Base-by-base conservation (phyloP, 2,888 invertebrate genomes). In the Hirtodrosophila duncani region DNA sequence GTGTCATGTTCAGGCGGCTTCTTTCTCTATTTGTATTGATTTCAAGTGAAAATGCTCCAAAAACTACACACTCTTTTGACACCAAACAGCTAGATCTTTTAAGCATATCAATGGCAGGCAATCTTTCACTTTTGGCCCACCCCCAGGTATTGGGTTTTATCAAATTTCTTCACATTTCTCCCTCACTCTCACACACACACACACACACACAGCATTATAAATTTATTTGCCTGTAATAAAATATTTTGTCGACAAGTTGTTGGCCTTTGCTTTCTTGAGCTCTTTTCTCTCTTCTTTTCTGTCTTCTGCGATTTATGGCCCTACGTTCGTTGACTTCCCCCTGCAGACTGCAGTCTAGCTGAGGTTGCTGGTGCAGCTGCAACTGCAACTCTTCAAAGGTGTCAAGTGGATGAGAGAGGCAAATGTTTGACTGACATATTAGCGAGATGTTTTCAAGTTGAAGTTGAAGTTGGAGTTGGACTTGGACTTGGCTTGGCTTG, bases 401-500 rank as follows among this genome's bases (percentile, higher is more conserved):
- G 69, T 51, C 66, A 65, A 38, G 66, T 53, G 51, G 63, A 38
- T 46, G 64, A 62, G 41, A 24, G 31, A 29, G 49, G 65, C 45
- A 38, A 56, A 66, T 52, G 48, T 58, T 66, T 61, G 30, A 23
- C 56, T 51, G 62, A 45, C 50, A 51, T 62, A 56, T 61, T 61
- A 62, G 61, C 56, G 41, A 21, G 44, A 41, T 49, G 33, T 17
- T 16, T 29, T n/a, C n/a, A n/a, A n/a, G n/a, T n/a, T n/a, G n/a
- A n/a, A n/a, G n/a, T n/a, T n/a, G n/a, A n/a, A n/a, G n/a, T n/a
- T n/a, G n/a, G n/a, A n/a, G n/a, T n/a, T n/a, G n/a, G 30, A 30
- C 16, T 30, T 8, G 14, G n/a, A 14, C 14, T 8, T 30, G 30
- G 14, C 30, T 30, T n/a, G 30, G 9, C 17, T 23, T 36, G 44